Base-by-base conservation (phyloP, 2,113 vertebrate genomes). In the Heterocephalus glaber region DNA sequence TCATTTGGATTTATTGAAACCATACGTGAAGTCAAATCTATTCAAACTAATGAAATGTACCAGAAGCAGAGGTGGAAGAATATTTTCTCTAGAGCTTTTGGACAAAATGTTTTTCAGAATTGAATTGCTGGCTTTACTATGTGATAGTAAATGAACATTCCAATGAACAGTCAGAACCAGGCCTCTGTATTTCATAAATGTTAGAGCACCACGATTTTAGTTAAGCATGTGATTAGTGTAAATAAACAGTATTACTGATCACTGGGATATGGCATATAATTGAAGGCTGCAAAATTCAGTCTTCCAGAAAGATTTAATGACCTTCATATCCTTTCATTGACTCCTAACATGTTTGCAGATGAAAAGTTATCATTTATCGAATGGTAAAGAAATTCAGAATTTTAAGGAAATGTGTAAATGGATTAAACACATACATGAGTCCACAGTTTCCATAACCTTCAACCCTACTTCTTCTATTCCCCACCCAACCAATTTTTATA, bases 1-100 rank as follows among this genome's bases (percentile, higher is more conserved):
- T 92, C 41, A 81, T 90, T 96, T 93, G 74, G 47, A 92, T 96
- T 96, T 95, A 96, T 92, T 86, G 41, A 96, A 95, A 86, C 65
- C 81, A 86, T 79, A 93, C 95, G 92, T 92, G 79, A 96, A 89
- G 90, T 94, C 87, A 89, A 83, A 92, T 94, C 88, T 81, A 58
- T 13, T 95, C 56, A 90, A 96, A 94, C 56, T 92, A 95, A 87
- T 91, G 95, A 94, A 95, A 94, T 96, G 92, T 96, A 94, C 86
- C 80, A 87, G 63, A 94, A 94, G 41, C 2, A 1, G 22, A 95
- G 95, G 76, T 86, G 74, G 38, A 95, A 96, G 38, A 86, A 74
- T 65, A 91, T 44, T 88, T 89, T 94, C 35, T 91, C 52, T 93
- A 74, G 80, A 44, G 4, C 5, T 81, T 95, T 90, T 41, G 30